Evolutionary conservation across 2,113 vertebrate genomes (phyloP), one percentile per base, ranked within the genome.

Genomic region (Megaleporinus macrocephalus): DNA sequence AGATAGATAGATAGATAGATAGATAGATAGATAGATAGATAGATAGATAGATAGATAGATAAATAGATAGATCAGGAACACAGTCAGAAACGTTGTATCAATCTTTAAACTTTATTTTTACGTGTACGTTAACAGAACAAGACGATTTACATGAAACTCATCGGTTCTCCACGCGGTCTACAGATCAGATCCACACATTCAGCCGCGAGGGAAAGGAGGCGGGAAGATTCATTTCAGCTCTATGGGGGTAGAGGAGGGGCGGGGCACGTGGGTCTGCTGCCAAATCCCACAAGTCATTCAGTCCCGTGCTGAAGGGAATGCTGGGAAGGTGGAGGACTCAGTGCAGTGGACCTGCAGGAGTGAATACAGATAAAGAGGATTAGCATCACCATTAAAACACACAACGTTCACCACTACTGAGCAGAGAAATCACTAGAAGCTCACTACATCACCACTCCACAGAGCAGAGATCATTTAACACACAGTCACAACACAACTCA

Each of bases 261-360:
- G 68, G 14, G 27, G 44, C 53, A 4, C 85, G 72, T 81, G 82
- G 86, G 83, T 86, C 91, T 91, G 89, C 86, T 71, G 65, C 84
- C 89, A 90, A 84, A 87, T 89, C 85, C 90, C 87, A 7, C 77
- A 27, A 83, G 74, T 89, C 84, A 76, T 87, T 87, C 77, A 89
- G 87, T 90, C 89, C 91, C 90, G 90, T 86, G 91, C 88, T 89
- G 89, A 90, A 90, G 92, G 92, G 92, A 93, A 94, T 93, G 90
- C 91, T 91, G 93, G 93, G 92, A 93, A 90, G 89, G 86, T 83
- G 90, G 86, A 93, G 90, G 91, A 91, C 87, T 92, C 91, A 92
- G 92, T 92, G 94, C 91, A 91, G 91, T 89, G 84, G 91, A 92
- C 89, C 93, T 90, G 83, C 22, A 84, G 65, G 49, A 53, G 14